Percentiles rank a stretch among this genome's conserved stretches.
Conservation (phyloP, 37 sponge, comb jelly and placozoan genomes). For the Corticium candelabrum region DNA sequence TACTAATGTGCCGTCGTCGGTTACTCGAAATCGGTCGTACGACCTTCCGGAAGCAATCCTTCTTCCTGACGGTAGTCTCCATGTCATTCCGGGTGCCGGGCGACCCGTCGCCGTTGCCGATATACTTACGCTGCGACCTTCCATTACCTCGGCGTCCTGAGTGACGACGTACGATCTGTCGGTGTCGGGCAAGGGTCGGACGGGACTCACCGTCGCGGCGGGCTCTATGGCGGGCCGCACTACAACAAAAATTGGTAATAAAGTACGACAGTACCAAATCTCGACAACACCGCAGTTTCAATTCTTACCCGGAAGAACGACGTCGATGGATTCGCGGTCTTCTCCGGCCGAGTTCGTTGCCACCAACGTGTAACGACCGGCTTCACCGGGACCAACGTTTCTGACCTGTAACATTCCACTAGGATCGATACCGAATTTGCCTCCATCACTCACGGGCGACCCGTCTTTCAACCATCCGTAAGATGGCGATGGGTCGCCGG, state of each 20-base stretch:
- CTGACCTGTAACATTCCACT: not conserved
- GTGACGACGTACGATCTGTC: not conserved
- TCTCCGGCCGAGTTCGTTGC: not conserved
- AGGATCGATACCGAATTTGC: not conserved
- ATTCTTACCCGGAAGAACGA: not conserved
- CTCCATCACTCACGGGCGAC: not conserved
- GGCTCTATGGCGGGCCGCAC: not conserved
- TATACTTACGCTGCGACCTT: not conserved
- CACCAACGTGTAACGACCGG: not conserved
- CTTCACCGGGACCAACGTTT: not conserved
- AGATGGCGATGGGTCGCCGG: not conserved
- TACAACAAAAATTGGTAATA: no score
- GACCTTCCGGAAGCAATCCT: not conserved
- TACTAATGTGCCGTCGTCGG: not conserved
- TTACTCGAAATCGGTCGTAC: not conserved
- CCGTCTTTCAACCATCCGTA: not conserved
- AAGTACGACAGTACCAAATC: not conserved
- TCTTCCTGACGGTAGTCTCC: not conserved
- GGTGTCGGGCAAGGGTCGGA: not conserved
- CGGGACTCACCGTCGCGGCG: not conserved
- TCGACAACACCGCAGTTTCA: not conserved
- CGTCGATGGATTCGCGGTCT: not conserved
- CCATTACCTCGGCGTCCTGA: not conserved
- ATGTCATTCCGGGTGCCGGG: not conserved
- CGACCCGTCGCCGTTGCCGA: not conserved